Percentiles rank a stretch among this genome's conserved stretches.
These are phyloP conservation scores for Propithecus coquereli DNA, from an alignment of 2,113 vertebrate genomes.

Conservation along the genomic window DNA sequence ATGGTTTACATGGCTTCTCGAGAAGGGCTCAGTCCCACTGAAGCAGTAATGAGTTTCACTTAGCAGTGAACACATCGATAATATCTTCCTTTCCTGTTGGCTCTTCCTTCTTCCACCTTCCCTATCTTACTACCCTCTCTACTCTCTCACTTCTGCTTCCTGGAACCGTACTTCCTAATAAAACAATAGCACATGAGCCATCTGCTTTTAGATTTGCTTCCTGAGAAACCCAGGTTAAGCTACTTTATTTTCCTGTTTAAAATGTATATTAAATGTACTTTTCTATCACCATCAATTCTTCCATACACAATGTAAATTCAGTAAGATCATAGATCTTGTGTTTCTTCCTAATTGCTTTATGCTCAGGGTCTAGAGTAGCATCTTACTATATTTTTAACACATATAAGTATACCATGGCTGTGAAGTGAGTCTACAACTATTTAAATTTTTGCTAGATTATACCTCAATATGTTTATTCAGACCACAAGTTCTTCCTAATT, in stretches of 20 bases:
- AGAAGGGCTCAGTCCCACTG: not conserved
- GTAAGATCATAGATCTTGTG: not conserved
- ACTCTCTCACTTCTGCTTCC: not conserved
- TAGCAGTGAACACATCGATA: not conserved
- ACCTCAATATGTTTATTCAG: not conserved
- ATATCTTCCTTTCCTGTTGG: not conserved
- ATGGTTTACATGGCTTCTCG: not conserved
- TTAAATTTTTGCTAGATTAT: not conserved
- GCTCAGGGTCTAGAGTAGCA: not conserved
- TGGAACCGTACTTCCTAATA: not conserved
- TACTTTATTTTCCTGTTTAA: not conserved
- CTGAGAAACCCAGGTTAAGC: not conserved
- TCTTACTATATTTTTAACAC: not conserved
- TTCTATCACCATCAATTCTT: not conserved
- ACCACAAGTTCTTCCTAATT: not conserved
- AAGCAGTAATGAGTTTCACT: not conserved
- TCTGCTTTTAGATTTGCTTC: not conserved
- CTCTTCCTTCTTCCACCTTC: not conserved
- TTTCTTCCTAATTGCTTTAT: not conserved
- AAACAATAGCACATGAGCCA: not conserved
- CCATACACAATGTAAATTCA: not conserved
- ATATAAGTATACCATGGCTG: not conserved
- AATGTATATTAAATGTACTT: not conserved
- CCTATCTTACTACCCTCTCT: too few species aligned
- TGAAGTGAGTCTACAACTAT: not conserved